Evolutionary conservation across 2,888 invertebrate genomes (phyloP).

Genomic region (Vannuccia rotundouncinata): DNA sequence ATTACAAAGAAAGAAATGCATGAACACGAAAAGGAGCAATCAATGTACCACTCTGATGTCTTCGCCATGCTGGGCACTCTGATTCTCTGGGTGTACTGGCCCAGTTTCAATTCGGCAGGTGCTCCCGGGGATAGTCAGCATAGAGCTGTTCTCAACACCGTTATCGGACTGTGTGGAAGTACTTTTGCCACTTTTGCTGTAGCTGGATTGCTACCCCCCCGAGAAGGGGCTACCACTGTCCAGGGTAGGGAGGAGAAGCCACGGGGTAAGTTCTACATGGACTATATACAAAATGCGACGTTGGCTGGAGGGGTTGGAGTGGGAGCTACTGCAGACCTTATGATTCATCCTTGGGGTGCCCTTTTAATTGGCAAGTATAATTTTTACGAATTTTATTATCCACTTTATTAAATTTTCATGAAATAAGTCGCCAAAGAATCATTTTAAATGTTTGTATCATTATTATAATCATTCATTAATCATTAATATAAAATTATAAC

Average conservation of each 20-base stretch:
- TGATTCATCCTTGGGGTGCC: conserved; percentile 75
- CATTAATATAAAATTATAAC: too few relatives aligned
- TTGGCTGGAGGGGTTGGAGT: conserved; percentile 86
- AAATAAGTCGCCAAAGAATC: too few relatives aligned
- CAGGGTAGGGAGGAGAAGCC: not conserved
- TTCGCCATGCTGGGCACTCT: conserved; percentile 66
- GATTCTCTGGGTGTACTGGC: conserved; percentile 94
- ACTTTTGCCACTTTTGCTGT: conserved; percentile 75
- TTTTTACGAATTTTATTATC: not conserved
- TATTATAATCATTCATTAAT: too few relatives aligned
- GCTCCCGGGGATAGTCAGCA: conserved; percentile 67
- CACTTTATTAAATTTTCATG: too few relatives aligned
- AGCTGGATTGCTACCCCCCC: conserved; percentile 64
- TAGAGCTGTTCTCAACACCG: conserved; percentile 85
- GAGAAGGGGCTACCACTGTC: not conserved
- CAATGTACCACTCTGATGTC: conserved; percentile 36
- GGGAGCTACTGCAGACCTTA: conserved; percentile 73
- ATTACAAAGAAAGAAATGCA: conserved; percentile 41
- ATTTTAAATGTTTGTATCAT: too few relatives aligned
- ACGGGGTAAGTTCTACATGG: conserved; percentile 53
- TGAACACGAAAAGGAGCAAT: conserved; percentile 32
- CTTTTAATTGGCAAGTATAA: conserved; percentile 62
- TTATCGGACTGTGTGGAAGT: conserved; percentile 74
- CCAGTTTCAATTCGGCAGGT: conserved; percentile 81
- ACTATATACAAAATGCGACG: conserved; percentile 86